Evolutionary conservation across 2,113 vertebrate genomes (phyloP).

Genomic region (Thinocorus orbignyianus): DNA sequence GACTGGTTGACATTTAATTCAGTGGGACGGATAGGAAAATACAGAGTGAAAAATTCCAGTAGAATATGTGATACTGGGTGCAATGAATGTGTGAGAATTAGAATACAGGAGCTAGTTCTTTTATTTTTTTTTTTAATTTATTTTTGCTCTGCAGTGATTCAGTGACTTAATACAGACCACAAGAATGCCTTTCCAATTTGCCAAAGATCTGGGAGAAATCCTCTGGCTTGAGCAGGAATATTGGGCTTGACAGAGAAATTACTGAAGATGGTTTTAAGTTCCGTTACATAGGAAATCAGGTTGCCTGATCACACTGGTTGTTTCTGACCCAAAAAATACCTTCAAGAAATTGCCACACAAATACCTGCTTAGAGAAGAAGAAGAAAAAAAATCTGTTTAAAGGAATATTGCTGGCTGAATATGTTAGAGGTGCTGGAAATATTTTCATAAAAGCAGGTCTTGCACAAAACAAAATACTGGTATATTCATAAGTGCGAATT

Average conservation of each 20-base stretch:
- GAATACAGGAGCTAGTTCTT: not conserved
- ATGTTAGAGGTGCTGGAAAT: not conserved
- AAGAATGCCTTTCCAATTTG: conserved; percentile 5
- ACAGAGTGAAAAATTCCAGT: not conserved
- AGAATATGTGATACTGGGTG: not conserved
- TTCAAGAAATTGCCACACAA: not conserved
- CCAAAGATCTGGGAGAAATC: conserved; percentile 15
- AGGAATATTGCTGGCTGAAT: not conserved
- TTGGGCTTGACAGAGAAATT: not conserved
- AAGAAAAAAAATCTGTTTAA: not conserved
- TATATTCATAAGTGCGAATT: not conserved
- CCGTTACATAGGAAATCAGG: not conserved
- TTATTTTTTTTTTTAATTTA: not conserved
- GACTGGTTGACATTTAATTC: not conserved
- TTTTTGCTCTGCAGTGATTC: not conserved
- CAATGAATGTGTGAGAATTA: not conserved
- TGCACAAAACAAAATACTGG: not conserved
- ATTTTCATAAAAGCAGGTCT: not conserved
- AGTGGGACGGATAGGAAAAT: not conserved
- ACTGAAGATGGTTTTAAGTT: not conserved
- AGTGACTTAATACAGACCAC: conserved; percentile 22
- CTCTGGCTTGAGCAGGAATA: not conserved
- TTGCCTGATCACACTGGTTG: not conserved
- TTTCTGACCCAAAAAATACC: not conserved
- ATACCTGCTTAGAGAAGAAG: not conserved